phyloP scores from a whole-genome alignment of 2,888 invertebrate species.

The Pandemis heparana region DNA sequence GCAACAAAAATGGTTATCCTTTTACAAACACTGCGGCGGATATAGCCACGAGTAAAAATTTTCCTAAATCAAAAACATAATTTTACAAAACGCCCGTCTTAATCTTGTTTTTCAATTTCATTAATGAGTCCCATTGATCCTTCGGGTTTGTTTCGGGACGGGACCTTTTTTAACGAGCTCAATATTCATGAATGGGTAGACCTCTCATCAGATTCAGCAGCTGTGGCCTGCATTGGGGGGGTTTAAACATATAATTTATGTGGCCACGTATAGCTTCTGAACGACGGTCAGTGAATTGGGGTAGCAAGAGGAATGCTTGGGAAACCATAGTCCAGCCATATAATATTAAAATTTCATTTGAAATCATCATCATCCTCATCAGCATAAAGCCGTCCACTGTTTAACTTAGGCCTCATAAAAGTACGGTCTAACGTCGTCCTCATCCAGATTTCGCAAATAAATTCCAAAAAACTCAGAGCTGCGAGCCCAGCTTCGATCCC shows the following conservation, averaged over 20 bases:
- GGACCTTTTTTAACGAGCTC: slow-evolving; percentile 21
- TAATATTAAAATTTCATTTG: no score
- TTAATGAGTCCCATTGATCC: neutral
- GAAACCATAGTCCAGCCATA: no score
- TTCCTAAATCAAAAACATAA: neutral
- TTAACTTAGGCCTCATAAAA: no score
- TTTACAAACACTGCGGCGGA: no score
- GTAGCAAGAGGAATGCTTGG: no score
- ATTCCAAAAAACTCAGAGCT: no score
- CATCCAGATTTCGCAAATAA: no score
- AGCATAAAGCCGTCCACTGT: no score
- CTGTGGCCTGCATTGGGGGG: slow-evolving; percentile 1
- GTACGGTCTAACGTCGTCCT: no score
- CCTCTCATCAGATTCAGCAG: slow-evolving; percentile 5
- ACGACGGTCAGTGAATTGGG: neutral
- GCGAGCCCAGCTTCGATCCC: no score
- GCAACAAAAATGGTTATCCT: no score
- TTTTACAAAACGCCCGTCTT: neutral
- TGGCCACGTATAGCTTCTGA: neutral
- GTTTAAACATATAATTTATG: slow-evolving; percentile 1
- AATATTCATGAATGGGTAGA: slow-evolving; percentile 23
- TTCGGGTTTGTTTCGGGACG: neutral
- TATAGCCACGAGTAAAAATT: neutral
- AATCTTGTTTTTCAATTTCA: slow-evolving; percentile 2
- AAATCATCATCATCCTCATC: no score